Conservation (phyloP, 2,113 vertebrate species). For the Heptranchias perlo region DNA sequence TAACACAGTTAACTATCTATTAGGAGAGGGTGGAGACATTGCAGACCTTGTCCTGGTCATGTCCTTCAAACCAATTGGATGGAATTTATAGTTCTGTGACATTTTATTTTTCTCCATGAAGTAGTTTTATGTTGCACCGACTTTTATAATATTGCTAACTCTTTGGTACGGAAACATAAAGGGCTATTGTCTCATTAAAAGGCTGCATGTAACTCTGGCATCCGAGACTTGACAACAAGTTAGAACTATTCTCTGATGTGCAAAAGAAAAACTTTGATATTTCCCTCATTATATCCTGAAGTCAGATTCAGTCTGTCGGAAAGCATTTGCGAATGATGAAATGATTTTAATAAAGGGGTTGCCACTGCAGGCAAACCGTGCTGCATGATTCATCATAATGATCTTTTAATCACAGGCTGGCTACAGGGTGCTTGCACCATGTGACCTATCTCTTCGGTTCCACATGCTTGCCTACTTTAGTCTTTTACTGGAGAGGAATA, state of each 20-base stretch:
- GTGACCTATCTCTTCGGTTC: background rate
- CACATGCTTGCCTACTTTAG: background rate
- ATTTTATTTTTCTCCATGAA: background rate
- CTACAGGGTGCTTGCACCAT: background rate
- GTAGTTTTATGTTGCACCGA: background rate
- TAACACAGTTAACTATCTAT: background rate
- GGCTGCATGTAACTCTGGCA: background rate
- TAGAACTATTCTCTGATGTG: background rate
- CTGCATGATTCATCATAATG: conserved; percentile 8
- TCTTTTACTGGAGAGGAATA: background rate
- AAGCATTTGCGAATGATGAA: conserved; percentile 1
- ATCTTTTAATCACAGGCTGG: conserved; percentile 6
- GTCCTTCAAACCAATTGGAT: background rate
- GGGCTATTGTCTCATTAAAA: background rate
- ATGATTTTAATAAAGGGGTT: conserved; percentile 23
- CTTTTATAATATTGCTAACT: background rate
- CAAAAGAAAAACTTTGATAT: background rate
- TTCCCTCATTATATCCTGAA: background rate
- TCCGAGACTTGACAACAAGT: background rate
- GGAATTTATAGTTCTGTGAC: background rate
- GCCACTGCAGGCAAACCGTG: background rate
- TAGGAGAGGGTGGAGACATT: background rate
- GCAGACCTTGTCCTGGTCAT: background rate
- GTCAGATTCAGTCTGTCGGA: background rate
- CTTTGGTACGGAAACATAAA: background rate